Evolutionary conservation across 2,888 invertebrate genomes (phyloP), one percentile per base, ranked within the genome.

Genomic region (Glyphotaelius pellucidus): DNA sequence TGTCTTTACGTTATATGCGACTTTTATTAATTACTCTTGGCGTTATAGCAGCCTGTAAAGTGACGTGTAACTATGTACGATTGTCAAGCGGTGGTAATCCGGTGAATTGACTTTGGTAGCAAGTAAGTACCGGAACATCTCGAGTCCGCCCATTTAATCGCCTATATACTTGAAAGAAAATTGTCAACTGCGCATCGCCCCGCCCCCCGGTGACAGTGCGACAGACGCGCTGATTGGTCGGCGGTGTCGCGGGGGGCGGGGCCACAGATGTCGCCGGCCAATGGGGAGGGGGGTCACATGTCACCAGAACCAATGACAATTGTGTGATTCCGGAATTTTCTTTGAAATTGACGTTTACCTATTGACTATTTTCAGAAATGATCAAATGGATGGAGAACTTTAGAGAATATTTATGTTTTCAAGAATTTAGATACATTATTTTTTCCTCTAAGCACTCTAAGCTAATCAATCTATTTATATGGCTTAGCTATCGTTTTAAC

Each of bases 131-230:
- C 25, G n/a, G 67, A 25, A 67, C 25, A 67, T 67, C 25, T 67
- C 25, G 12, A n/a, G 7, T 47, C 83, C 90, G 90, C 81, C 90
- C 90, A 90, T n/a, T 67, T 67, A 1, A 67, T 67, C 67, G n/a
- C n/a, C 19, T 67, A 67, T 67, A 7, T 67, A 67, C 83, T 67
- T 11, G 42, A 32, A 19, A 86, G 30, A 86, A 86, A 38, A 80
- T 91, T 91, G 91, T 91, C 91, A 91, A 88, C 88, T 90, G 87
- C 91, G 92, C 92, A 90, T 84, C 32, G 91, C 91, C 90, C 88
- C 90, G 87, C 91, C 92, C 88, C 90, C 88, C 90, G 91, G 93
- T 93, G 93, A 93, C 93, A 93, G 0, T n/a, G 67, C 67, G 67
- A 67, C 88, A 91, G 35, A 81, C 80, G 86, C n/a, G 80, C 80